Evolutionary conservation across 2,888 invertebrate species (phyloP), one percentile per base, ranked within the genome.

Genomic region (Platerodrilus igneus): DNA sequence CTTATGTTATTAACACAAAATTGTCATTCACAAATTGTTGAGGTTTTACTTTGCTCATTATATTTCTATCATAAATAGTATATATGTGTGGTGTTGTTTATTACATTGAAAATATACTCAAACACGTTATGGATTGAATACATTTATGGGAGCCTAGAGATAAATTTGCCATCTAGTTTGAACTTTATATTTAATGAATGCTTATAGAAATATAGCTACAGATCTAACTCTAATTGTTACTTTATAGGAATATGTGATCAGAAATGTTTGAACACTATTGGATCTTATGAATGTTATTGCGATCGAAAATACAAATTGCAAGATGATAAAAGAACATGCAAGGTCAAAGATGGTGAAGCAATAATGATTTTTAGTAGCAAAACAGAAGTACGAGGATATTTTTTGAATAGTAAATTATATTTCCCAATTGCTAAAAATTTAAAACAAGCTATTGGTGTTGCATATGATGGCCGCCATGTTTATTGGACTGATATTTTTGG

Each of bases 401-500:
- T 77, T 49, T 57, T 88, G 6, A 67, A 73, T 21, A 74, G 78
- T 0, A 66, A 74, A 23, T 50, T 72, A 2, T 69, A 75, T 63
- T 60, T 70, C 62, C 31, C 68, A 36, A 60, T 81, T 1, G 72
- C 73, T 1, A 64, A 58, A 18, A 70, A 76, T 45, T 60, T 78
- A 15, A 73, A 73, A 22, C 76, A 78, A 46, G 77, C 75, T 1
- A 76, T 79, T 4, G 86, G 85, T 1, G 79, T 91, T 0, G 71
- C 81, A 0, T 80, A 74, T 51, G 86, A 90, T 56, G 83, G 82
- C 0, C 68, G 70, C 2, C 70, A 78, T 48, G 64, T 88, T 16
- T 90, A 86, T 60, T 91, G 89, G 89, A 83, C 86, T 3, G 83
- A 86, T 53, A 76, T 82, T 1, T 74, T 77, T 2, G 64, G 76